A percentile compares a stretch with the other conserved stretches of the same genome.
These are phyloP conservation scores for Bambusicola thoracicus DNA, from an alignment of 2,113 vertebrate species.

Conservation along the genomic window DNA sequence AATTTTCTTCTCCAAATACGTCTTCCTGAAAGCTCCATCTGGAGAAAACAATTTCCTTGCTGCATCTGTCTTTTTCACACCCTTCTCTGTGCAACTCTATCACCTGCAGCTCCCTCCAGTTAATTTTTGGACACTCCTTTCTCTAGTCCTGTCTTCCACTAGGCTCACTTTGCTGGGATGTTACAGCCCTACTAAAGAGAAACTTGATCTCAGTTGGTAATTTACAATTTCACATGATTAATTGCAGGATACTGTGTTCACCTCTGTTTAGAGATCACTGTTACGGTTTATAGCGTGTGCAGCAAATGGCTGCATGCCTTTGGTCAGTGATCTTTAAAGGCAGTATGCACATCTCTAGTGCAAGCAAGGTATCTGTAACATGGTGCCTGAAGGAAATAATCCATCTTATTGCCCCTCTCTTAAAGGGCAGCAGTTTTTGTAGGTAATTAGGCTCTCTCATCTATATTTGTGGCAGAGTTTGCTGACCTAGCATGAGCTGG, in stretches of 20 bases:
- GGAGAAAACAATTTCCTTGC: constrained; percentile 5
- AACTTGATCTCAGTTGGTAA: neutral
- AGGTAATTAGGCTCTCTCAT: neutral
- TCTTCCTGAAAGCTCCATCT: neutral
- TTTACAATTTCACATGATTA: neutral
- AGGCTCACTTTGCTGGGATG: neutral
- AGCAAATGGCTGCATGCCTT: neutral
- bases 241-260: neutral
- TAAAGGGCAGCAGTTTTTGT: neutral
- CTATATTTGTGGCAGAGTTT: neutral
- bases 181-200: neutral
- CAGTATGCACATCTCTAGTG: neutral
- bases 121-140: constrained; percentile 18
- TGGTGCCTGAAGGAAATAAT: neutral
- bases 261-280: neutral
- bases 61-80: constrained; percentile 29
- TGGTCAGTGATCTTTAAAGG: neutral
- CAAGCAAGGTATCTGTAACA: neutral
- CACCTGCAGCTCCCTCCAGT: constrained; percentile 3
- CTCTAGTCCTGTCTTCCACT: neutral
- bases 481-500: neutral
- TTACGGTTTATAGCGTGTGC: neutral
- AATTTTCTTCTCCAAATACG: neutral
- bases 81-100: constrained; percentile 17
- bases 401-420: neutral